Base-by-base conservation (phyloP, 30 jellyfish, hydroid and myxozoan genomes). In the Calvadosia cruxmelitensis region DNA sequence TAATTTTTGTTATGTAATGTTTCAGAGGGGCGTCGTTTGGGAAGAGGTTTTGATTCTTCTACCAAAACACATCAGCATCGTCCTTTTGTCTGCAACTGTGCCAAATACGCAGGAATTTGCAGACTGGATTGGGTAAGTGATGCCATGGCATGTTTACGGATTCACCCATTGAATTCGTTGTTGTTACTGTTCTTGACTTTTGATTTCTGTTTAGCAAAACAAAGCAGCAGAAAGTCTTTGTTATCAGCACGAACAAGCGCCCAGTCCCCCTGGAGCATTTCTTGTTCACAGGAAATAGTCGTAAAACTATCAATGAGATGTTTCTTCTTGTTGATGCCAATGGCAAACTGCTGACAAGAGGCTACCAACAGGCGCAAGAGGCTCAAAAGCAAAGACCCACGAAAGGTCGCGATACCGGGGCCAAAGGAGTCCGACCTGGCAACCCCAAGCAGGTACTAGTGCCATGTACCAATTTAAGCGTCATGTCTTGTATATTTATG, bases 11-110 rank as follows among this genome's bases (percentile, higher is more conserved):
- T 5, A n/a, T n/a, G n/a, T n/a, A n/a, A n/a, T n/a, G n/a, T n/a
- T 64, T 3, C 62, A 93, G 99, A 85, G 99, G 28, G 99, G 99
- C 26, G 99, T 93, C 12, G 99, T 93, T 33, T 93, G 97, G 97
- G 99, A 93, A 70, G 99, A 93, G 74, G 94, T 93, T 23, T 69
- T 93, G 78, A 93, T 93, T 42, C 80, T 93, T 97, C 76, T 93
- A 2, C 99, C 99, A n/a, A 89, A 90, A 0, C 96, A 93, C 50
- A 94, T 93, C n/a, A 93, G 96, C 1, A 79, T 93, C 25, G 83
- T 93, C 28, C 83, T 93, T 27, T 53, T 93, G 77, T 93, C 99
- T 27, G 99, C 99, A 25, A 93, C 99, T 16, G 96, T 85, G 20
- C 96, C 99, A 13, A 93, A 93, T 64, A 79, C 94, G 12, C 61